Conservation (phyloP, 1,140 invertebrate species). For the Brachionus calyciflorus region DNA sequence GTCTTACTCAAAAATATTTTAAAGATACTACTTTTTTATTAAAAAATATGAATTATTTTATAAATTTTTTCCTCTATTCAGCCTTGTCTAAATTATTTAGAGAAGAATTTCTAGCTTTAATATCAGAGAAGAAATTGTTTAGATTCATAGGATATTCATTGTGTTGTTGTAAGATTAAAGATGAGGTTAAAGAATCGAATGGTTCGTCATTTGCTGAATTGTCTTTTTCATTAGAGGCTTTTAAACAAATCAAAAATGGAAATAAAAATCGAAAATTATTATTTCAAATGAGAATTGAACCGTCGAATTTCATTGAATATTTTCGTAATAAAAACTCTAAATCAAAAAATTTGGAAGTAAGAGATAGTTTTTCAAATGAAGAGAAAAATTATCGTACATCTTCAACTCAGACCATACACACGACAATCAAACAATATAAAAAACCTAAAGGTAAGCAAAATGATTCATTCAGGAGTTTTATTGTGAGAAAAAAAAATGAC, state of each 20-base stretch:
- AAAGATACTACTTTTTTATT: conserved; percentile 20
- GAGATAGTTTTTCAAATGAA: not conserved
- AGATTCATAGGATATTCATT: not conserved
- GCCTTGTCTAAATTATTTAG: conserved; percentile 35
- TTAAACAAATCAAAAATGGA: conserved; percentile 18
- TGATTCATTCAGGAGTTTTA: not conserved
- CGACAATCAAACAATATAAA: conserved; percentile 20
- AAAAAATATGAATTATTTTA: conserved; percentile 44
- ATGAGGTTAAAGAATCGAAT: not conserved
- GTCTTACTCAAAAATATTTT: not conserved
- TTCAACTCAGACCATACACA: not conserved
- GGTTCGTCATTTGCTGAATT: conserved; percentile 21
- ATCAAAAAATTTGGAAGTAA: not conserved
- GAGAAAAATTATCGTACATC: not conserved
- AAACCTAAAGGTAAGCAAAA: not conserved
- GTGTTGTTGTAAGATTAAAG: too few relatives aligned
- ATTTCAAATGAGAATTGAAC: conserved; percentile 38
- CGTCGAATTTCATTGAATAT: conserved; percentile 15
- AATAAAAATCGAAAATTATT: conserved; percentile 35
- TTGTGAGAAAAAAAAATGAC: not conserved
- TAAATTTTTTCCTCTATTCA: conserved; percentile 45
- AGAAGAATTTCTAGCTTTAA: conserved; percentile 23
- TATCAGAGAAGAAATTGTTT: conserved; percentile 6
- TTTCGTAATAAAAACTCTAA: not conserved
- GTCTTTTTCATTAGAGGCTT: conserved; percentile 35